These are phyloP conservation scores for Triops cancriformis DNA, from an alignment of 1,140 invertebrate genomes.

Conservation along the genomic window DNA sequence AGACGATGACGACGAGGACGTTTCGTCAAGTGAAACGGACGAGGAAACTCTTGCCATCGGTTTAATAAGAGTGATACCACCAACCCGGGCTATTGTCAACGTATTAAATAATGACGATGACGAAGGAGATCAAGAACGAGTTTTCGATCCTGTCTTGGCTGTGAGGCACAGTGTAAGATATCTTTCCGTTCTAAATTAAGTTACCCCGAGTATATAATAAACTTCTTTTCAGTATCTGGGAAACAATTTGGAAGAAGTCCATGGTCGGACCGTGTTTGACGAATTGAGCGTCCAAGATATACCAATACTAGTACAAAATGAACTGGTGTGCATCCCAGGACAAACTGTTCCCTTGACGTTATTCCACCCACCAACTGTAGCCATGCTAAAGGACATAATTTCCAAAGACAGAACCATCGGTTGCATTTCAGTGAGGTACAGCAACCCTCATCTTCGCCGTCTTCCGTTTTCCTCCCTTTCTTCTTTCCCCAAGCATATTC, in stretches of 20 bases:
- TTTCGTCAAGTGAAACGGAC: not conserved
- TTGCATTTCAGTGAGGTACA: conserved; percentile 45
- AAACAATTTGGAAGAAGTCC: conserved; percentile 50
- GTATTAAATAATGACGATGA: not conserved
- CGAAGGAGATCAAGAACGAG: not conserved
- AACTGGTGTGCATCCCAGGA: conserved; percentile 58
- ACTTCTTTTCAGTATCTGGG: conserved; percentile 51
- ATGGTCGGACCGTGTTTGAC: conserved; percentile 53
- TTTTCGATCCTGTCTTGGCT: not conserved
- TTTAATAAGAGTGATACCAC: not conserved
- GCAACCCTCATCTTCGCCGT: not conserved
- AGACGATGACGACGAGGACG: not conserved
- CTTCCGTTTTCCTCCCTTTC: too few species aligned
- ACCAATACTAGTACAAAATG: conserved; percentile 51
- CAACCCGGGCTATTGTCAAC: not conserved
- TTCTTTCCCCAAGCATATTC: too few species aligned
- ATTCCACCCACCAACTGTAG: conserved; percentile 45
- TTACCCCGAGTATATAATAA: too few species aligned
- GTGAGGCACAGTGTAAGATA: not conserved
- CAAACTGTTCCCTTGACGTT: conserved; percentile 61
- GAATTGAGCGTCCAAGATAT: conserved; percentile 43
- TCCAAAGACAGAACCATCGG: conserved; percentile 53
- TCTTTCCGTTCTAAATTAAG: not conserved
- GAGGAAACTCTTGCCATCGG: not conserved
- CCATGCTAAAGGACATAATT: conserved; percentile 49